Evolutionary conservation across 2,113 vertebrate genomes (phyloP), one percentile per base, ranked within the genome.

Genomic region (Bubo bubo): DNA sequence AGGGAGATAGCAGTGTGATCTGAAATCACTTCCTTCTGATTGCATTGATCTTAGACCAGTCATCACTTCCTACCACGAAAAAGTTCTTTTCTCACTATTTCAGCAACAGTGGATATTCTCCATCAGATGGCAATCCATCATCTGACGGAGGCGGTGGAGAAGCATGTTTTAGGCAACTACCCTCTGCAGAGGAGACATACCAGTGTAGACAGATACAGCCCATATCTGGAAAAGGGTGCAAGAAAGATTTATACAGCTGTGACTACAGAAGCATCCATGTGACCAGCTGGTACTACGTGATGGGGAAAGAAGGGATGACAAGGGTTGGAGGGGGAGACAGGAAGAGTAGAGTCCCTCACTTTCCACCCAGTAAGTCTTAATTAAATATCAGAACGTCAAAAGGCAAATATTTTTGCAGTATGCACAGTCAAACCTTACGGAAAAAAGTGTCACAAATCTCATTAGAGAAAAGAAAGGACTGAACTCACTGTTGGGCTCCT

Each of bases 401-500:
- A 91, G 10, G 41, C 59, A 91, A 79, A 26, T 73, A 43, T 63
- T 86, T 91, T 64, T 85, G 45, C 60, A 89, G 37, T 59, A 41
- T n/a, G 32, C 24, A 87, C 8, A 76, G 32, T 27, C n/a, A 89
- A 71, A 70, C 23, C 26, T 63, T 56, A 50, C 1, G 8, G n/a
- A 62, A 7, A 79, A 47, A 88, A 87, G 19, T 37, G 66, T 71
- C 52, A 90, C 30, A 77, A 90, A 82, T 55, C n/a, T 91, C 62
- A 35, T 89, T 35, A 83, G 21, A 89, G 58, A 92, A 93, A 94
- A 83, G 10, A 85, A 49, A 34, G 19, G 34, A 73, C 16, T 64
- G 35, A 96, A 98, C 99, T 99, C 98, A 99, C 99, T 98, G 98
- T 72, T 98, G 96, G 35, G 99, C 99, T 90, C 99, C 99, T 89